These are phyloP conservation scores for Pandemis cinnamomeana DNA, from an alignment of 2,888 invertebrate species.

Conservation along the genomic window DNA sequence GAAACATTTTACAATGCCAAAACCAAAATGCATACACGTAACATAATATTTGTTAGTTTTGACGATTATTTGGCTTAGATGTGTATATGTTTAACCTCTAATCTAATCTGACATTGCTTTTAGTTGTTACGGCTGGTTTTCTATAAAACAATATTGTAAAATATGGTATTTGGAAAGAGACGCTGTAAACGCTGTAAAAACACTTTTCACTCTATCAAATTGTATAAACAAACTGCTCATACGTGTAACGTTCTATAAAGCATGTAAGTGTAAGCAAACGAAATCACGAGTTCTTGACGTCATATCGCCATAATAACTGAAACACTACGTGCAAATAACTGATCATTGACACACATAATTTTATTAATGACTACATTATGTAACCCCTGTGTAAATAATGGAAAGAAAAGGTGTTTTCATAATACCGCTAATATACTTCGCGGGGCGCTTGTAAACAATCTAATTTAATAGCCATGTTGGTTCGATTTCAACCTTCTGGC, in stretches of 20 bases:
- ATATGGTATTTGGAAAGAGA: neutral
- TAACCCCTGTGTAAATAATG: slow-evolving; percentile 12
- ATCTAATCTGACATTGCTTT: neutral
- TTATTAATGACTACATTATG: slow-evolving; percentile 26
- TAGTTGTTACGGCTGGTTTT: neutral
- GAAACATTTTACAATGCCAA: too few relatives aligned
- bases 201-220: slow-evolving; percentile 4
- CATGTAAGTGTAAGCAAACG: slow-evolving; percentile 24
- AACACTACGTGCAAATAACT: slow-evolving; percentile 4
- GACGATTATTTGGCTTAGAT: too few relatives aligned
- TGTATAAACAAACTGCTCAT: slow-evolving; percentile 27
- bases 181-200: neutral
- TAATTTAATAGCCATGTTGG: neutral
- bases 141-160: neutral
- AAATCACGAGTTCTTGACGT: slow-evolving; percentile 40
- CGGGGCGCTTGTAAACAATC: slow-evolving; percentile 18
- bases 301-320: slow-evolving; percentile 28
- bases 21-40: too few relatives aligned
- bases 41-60: too few relatives aligned
- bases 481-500: slow-evolving; percentile 1
- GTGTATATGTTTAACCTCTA: too few relatives aligned
- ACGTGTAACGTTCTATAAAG: slow-evolving; percentile 13
- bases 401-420: slow-evolving; percentile 27
- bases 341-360: slow-evolving; percentile 13
- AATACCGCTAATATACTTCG: slow-evolving; percentile 15